phyloP scores from a whole-genome alignment of 2,113 vertebrate genomes.

The Aspidoscelis tigris region DNA sequence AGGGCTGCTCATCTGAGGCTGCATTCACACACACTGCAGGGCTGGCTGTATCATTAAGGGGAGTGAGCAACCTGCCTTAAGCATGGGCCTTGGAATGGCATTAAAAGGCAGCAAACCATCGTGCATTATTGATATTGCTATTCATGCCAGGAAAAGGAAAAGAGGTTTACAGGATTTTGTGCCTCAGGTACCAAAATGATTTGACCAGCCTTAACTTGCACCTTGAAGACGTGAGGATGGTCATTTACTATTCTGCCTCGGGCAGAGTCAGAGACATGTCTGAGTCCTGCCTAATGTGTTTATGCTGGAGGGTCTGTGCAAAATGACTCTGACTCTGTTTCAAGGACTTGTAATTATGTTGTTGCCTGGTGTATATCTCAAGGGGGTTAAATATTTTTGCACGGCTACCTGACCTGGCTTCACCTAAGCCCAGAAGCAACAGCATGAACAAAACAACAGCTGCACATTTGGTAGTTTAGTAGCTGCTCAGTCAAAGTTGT shows the following conservation, averaged over 20 bases:
- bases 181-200: not conserved
- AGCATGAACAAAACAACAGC: not conserved
- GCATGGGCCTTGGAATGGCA: not conserved
- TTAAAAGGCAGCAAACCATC: not conserved
- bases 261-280: not conserved
- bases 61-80: not conserved
- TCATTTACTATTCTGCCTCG: not conserved
- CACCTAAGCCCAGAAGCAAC: not conserved
- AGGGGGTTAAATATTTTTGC: not conserved
- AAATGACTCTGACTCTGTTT: not conserved
- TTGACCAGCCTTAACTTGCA: not conserved
- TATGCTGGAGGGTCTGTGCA: not conserved
- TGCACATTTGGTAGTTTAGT: too few species aligned
- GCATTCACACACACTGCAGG: not conserved
- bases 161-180: not conserved
- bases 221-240: not conserved
- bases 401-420: not conserved
- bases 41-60: not conserved
- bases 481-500: not conserved
- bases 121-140: not conserved
- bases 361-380: not conserved
- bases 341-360: not conserved
- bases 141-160: not conserved
- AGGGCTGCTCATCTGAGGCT: not conserved
- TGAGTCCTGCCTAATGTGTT: not conserved